Base-by-base conservation (phyloP, 2,113 vertebrate genomes). In the Percopsis transmontana region DNA sequence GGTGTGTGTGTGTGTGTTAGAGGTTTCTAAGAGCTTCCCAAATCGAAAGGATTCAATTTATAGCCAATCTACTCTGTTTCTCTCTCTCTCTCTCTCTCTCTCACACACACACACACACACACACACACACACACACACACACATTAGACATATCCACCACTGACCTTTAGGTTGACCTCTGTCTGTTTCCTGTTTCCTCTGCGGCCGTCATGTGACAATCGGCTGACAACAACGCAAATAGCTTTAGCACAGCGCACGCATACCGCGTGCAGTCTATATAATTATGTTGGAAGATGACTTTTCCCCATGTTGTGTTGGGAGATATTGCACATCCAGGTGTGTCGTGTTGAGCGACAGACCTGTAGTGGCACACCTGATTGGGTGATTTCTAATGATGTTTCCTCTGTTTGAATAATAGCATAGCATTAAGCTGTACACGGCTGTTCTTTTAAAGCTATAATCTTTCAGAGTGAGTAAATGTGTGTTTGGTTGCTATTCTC, bases 31-130 rank as follows among this genome's bases (percentile, higher is more conserved):
- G 62, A 57, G 70, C 47, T 70, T 62, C 64, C 64, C 53, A 63
- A 20, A 60, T 67, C 64, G 70, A 74, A 75, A 72, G 62, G 39
- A 78, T 85, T 83, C 55, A 27, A 83, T 83, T 74, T 79, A 57
- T 80, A 68, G 42, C 68, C 64, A 58, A 63, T 70, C 55, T 13
- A 12, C 13, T 21, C 11, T 33, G 27, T 16, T 27, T 54, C 62
- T 72, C 33, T 19, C 39, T 19, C 33, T 6, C 39, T 41, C n/a
- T 41, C 56, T 13, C n/a, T 41, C 56, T 51, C 18, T 51, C 50
- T 51, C 9, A 10, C 6, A 1, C 33, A 54, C 52, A 40, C 16
- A 11, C 20, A 24, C 44, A 10, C 24, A 45, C 42, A 18, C 20
- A 42, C 24, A n/a, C 52, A 62, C n/a, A 39, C 54, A 8, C 8